phyloP scores from a whole-genome alignment of 2,888 invertebrate genomes.

The Argyra leucocephala region DNA sequence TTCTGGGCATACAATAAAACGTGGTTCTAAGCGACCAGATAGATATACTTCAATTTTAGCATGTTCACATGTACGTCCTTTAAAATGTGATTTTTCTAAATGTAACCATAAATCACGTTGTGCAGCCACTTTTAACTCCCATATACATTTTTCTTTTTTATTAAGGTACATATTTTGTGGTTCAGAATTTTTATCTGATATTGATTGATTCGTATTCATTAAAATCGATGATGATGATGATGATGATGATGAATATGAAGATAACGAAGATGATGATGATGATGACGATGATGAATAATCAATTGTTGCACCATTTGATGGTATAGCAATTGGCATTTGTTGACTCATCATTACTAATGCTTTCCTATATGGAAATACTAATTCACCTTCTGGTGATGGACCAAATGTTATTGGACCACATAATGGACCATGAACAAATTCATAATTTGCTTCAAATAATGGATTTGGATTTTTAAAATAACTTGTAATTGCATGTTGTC shows the following conservation, averaged over 20 bases:
- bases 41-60: slow-evolving; percentile 76
- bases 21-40: slow-evolving; percentile 62
- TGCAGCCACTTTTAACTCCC: slow-evolving; percentile 71
- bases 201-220: slow-evolving; percentile 49
- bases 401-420: slow-evolving; percentile 76
- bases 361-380: slow-evolving; percentile 78
- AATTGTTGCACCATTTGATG: slow-evolving; percentile 31
- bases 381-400: slow-evolving; percentile 72
- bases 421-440: slow-evolving; percentile 80
- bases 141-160: slow-evolving; percentile 57
- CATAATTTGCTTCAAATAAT: slow-evolving; percentile 76
- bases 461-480: slow-evolving; percentile 80
- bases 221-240: too few species aligned
- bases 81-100: slow-evolving; percentile 77
- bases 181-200: not conserved
- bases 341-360: slow-evolving; percentile 52
- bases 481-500: slow-evolving; percentile 73
- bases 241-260: not conserved
- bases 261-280: not conserved
- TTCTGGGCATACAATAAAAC: slow-evolving; percentile 74
- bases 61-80: slow-evolving; percentile 75
- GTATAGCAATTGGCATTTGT: not conserved
- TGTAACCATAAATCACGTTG: slow-evolving; percentile 80
- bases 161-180: not conserved
- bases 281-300: not conserved